Conservation (phyloP, 2,888 invertebrate genomes). For the Gymnocheta viridis region DNA sequence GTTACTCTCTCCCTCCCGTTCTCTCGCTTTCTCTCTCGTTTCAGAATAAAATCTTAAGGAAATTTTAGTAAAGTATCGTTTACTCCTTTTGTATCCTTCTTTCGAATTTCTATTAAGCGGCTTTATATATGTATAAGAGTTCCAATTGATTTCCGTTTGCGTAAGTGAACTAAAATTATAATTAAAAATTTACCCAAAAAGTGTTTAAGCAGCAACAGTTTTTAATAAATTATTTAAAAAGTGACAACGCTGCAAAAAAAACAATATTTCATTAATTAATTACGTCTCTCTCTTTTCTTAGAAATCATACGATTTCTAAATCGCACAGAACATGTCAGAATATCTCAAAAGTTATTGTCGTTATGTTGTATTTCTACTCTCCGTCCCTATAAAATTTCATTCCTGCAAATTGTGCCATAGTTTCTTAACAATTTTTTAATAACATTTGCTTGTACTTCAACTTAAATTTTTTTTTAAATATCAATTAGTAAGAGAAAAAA, state of each 20-base stretch:
- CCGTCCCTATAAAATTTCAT: not conserved
- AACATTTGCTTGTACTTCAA: not conserved
- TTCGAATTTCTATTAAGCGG: not conserved
- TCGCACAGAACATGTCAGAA: no score
- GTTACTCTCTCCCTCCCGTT: not conserved
- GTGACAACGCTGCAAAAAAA: no score
- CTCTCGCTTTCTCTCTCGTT: not conserved
- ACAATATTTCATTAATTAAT: no score
- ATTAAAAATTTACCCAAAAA: no score
- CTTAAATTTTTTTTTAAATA: not conserved
- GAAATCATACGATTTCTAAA: no score
- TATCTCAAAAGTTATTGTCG: not conserved
- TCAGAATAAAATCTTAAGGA: constrained; percentile 5
- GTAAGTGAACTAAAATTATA: not conserved
- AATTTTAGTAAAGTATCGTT: not conserved
- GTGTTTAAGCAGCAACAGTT: no score
- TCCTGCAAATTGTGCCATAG: constrained; percentile 4
- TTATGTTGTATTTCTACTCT: not conserved
- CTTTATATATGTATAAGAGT: constrained; percentile 22
- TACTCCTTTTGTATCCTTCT: not conserved
- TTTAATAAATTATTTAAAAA: no score
- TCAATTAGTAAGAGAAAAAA: not conserved
- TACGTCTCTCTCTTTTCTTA: no score
- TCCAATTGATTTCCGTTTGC: not conserved
- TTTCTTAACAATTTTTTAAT: not conserved